phyloP scores from a whole-genome alignment of 2,113 vertebrate genomes.

The Paedocypris sp. region DNA sequence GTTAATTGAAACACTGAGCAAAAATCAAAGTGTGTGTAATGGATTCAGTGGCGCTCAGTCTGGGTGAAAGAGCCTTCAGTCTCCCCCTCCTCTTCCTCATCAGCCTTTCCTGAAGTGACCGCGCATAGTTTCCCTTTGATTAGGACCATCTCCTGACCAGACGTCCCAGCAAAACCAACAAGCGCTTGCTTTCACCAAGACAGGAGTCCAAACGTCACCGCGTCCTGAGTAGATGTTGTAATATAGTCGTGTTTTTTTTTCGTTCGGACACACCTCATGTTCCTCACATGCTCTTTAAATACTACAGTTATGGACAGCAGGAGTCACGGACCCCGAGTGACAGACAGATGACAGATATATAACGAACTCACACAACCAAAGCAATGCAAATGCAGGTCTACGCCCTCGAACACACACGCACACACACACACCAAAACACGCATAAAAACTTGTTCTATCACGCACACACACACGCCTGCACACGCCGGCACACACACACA shows the following conservation, averaged over 20 bases:
- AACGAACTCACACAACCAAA: conserved; percentile 17
- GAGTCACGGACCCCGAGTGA: too few relatives aligned
- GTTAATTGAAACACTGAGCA: conserved; percentile 21
- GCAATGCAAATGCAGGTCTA: conserved; percentile 9
- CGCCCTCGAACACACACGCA: conserved; percentile 2
- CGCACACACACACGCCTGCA: conserved; percentile 3
- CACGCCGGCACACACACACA: not conserved
- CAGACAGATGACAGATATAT: conserved; percentile 22
- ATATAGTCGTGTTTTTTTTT: too few relatives aligned
- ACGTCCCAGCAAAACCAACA: conserved; percentile 27
- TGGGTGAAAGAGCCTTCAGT: conserved; percentile 23
- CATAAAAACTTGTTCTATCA: conserved; percentile 2
- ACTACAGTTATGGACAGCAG: too few relatives aligned
- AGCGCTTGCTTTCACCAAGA: conserved; percentile 26
- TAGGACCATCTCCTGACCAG: conserved; percentile 34
- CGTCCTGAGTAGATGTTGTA: too few relatives aligned
- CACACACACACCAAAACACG: not conserved
- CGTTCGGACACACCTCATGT: too few relatives aligned
- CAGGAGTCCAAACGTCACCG: conserved; percentile 6
- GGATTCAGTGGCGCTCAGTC: conserved; percentile 15
- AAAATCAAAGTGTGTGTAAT: conserved; percentile 26
- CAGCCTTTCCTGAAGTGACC: conserved; percentile 29
- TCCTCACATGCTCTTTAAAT: too few relatives aligned
- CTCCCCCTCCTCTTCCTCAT: conserved; percentile 17
- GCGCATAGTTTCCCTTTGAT: conserved; percentile 38